phyloP scores from a whole-genome alignment of 2,888 invertebrate species.

The Tenthredo scrophulariae region DNA sequence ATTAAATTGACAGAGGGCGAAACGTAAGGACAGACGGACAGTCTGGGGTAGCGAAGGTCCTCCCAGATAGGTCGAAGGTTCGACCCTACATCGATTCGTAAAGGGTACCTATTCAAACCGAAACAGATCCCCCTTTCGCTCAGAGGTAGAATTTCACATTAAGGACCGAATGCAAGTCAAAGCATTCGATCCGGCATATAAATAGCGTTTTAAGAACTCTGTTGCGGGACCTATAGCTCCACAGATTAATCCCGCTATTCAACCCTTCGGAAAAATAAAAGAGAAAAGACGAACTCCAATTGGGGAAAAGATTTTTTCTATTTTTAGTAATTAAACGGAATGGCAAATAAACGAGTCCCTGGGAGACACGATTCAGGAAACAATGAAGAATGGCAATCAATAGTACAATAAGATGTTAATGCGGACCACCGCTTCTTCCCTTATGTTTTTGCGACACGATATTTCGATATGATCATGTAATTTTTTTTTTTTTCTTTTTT shows the following conservation, averaged over 20 bases:
- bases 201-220: slow-evolving; percentile 40
- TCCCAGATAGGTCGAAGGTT: slow-evolving; percentile 22
- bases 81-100: slow-evolving; percentile 43
- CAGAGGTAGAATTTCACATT: slow-evolving; percentile 21
- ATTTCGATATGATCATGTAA: background rate
- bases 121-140: slow-evolving; percentile 9
- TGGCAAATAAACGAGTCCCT: background rate
- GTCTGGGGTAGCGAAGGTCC: slow-evolving; percentile 21
- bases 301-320: background rate
- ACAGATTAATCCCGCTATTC: background rate
- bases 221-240: background rate
- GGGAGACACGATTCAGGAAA: background rate
- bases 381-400: background rate
- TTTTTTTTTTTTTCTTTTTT: background rate
- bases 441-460: background rate
- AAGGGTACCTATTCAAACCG: slow-evolving; percentile 13
- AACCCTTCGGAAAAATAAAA: background rate
- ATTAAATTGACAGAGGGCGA: slow-evolving; percentile 43
- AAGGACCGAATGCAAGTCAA: slow-evolving; percentile 49
- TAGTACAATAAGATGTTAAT: background rate
- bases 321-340: background rate
- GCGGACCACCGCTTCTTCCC: background rate
- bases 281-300: background rate
- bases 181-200: slow-evolving; percentile 44
- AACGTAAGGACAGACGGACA: background rate